phyloP scores from a whole-genome alignment of 2,113 vertebrate genomes.

The Symphodus melops region DNA sequence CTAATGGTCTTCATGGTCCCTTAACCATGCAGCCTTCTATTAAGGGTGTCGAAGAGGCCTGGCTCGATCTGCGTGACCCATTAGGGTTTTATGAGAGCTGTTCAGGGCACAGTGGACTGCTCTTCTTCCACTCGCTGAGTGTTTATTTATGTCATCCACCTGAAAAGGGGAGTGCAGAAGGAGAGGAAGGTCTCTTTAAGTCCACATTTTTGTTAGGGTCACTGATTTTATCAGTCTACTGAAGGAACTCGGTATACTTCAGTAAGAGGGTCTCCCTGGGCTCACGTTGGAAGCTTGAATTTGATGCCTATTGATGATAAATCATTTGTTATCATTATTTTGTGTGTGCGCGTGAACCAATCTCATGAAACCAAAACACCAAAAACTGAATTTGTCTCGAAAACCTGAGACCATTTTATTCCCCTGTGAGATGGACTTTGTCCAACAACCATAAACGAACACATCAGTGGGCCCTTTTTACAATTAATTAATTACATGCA shows the following conservation, averaged over 20 bases:
- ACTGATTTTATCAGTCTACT: conserved; percentile 31
- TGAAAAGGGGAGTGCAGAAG: background rate
- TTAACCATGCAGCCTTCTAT: conserved; percentile 76
- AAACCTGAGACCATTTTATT: too few species aligned
- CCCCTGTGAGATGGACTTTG: too few species aligned
- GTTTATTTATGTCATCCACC: conserved; percentile 72
- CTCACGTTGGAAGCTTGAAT: background rate
- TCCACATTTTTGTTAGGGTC: background rate
- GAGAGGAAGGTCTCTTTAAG: conserved; percentile 27
- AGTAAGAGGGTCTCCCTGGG: conserved; percentile 9
- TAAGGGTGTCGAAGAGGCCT: conserved; percentile 79
- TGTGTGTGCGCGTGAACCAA: background rate
- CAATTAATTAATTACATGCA: background rate
- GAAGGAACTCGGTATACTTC: background rate
- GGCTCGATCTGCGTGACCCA: conserved; percentile 77
- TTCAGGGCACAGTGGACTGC: conserved; percentile 66
- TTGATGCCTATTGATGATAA: background rate
- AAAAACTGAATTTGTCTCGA: too few species aligned
- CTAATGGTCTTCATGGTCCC: conserved; percentile 81
- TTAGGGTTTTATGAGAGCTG: conserved; percentile 79
- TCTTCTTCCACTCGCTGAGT: conserved; percentile 64
- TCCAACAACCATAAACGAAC: too few species aligned
- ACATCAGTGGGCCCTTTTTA: too few species aligned
- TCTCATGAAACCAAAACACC: background rate
- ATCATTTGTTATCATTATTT: background rate